phyloP scores from a whole-genome alignment of 2,797 vertebrate genomes.

The Gobionotothen gibberifrons region DNA sequence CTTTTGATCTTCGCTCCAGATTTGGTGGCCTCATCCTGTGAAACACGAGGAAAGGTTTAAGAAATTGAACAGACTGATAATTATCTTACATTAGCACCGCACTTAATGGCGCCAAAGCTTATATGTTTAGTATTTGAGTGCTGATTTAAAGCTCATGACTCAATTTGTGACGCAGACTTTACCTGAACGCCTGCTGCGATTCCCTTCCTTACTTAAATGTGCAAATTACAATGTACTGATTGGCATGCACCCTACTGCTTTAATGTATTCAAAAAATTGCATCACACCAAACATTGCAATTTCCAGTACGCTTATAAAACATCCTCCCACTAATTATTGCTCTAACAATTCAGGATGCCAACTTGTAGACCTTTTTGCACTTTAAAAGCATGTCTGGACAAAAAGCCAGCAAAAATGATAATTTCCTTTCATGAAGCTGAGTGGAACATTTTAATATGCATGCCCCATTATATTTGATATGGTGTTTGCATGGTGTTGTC shows the following conservation, averaged over 20 bases:
- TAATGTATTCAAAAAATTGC: constrained; percentile 67
- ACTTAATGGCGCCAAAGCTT: constrained; percentile 36
- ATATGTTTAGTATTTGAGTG: constrained; percentile 40
- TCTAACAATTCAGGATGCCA: constrained; percentile 22
- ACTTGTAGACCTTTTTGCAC: not conserved
- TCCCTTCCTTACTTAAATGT: constrained; percentile 42
- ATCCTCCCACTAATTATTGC: constrained; percentile 22
- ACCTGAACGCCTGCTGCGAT: constrained; percentile 53
- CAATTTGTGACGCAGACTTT: constrained; percentile 28
- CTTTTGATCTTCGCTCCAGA: constrained; percentile 78
- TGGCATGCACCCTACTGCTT: constrained; percentile 56
- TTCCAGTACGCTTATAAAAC: constrained; percentile 41
- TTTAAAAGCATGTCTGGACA: constrained; percentile 12
- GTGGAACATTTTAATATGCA: constrained; percentile 19
- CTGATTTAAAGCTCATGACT: constrained; percentile 48
- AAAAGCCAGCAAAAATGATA: not conserved
- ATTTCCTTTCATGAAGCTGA: not conserved
- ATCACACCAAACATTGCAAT: constrained; percentile 56
- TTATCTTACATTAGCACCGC: constrained; percentile 46
- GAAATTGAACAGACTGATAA: constrained; percentile 38
- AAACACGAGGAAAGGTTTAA: constrained; percentile 53
- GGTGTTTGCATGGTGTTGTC: not conserved
- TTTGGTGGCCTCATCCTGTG: constrained; percentile 81
- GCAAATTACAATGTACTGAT: constrained; percentile 66
- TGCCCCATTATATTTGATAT: not conserved